Evolutionary conservation across 1,140 invertebrate genomes (phyloP).

Genomic region (Sipha flava): DNA sequence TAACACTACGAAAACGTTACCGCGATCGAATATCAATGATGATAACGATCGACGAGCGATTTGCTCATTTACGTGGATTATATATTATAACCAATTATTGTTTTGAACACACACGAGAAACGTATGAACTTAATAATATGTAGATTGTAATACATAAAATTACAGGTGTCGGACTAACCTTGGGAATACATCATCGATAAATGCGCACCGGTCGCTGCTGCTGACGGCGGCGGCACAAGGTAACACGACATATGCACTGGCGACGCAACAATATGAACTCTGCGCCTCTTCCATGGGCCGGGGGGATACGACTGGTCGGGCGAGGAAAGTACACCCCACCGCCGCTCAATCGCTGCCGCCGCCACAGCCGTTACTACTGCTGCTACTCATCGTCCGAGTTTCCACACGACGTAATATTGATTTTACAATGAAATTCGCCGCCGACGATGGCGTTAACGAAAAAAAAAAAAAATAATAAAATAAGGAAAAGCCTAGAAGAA

Average conservation of each 20-base stretch:
- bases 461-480: not conserved
- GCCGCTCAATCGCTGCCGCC: not conserved
- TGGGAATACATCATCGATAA: constrained; percentile 31
- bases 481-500: not conserved
- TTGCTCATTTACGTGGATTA: too few species aligned
- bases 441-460: not conserved
- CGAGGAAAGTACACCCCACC: constrained; percentile 28
- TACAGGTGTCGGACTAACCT: constrained; percentile 26
- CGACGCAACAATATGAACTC: constrained; percentile 30
- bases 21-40: too few species aligned
- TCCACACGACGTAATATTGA: constrained; percentile 29
- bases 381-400: constrained; percentile 24
- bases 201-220: constrained; percentile 24
- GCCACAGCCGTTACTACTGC: not conserved
- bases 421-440: constrained; percentile 26
- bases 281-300: constrained; percentile 24
- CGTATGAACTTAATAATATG: too few species aligned
- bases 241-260: constrained; percentile 32
- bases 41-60: too few species aligned
- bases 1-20: too few species aligned
- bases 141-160: too few species aligned
- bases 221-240: constrained; percentile 12
- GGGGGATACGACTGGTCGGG: not conserved
- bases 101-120: too few species aligned
- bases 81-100: too few species aligned